Evolutionary conservation across 1,140 invertebrate genomes (phyloP).

Genomic region (Drosophila trapezifrons): DNA sequence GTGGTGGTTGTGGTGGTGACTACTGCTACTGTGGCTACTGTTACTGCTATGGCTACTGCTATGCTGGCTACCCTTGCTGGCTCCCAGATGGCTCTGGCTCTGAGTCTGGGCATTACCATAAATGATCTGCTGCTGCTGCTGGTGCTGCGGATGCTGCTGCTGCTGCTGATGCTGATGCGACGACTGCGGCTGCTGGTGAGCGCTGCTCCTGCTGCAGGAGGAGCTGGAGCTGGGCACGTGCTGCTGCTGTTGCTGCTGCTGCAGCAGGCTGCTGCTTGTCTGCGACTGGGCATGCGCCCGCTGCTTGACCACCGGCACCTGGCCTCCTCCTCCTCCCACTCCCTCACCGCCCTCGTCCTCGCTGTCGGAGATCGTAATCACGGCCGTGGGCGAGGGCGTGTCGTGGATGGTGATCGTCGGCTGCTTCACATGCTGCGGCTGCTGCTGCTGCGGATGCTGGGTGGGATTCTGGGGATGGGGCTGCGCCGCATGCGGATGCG

Average conservation of each 20-base stretch:
- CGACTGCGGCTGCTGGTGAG: conserved; percentile 45
- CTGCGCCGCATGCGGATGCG: conserved; percentile 70
- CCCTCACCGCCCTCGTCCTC: conserved; percentile 91
- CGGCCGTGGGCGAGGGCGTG: conserved; percentile 95
- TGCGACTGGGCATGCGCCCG: conserved; percentile 84
- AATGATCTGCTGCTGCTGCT: conserved; percentile 63
- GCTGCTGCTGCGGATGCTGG: conserved; percentile 71
- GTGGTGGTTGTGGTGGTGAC: conserved; percentile 60
- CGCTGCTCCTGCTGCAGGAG: conserved; percentile 42
- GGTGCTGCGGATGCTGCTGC: conserved; percentile 48
- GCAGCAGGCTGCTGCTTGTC: conserved; percentile 80
- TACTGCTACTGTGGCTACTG: conserved; percentile 68
- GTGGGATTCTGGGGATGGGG: conserved; percentile 68
- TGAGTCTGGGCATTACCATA: conserved; percentile 73
- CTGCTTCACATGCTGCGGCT: conserved; percentile 75
- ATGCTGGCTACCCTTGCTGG: conserved; percentile 51
- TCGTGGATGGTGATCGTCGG: conserved; percentile 94
- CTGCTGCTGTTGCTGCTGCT: conserved; percentile 28
- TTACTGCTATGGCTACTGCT: conserved; percentile 56
- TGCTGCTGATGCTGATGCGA: conserved; percentile 36
- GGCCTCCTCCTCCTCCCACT: conserved; percentile 47
- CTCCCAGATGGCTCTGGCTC: conserved; percentile 56
- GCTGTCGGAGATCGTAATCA: conserved; percentile 97
- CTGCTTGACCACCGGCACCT: conserved; percentile 77
- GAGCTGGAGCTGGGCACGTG: conserved; percentile 62